Percentiles rank a stretch among this genome's conserved stretches.
phyloP scores from a whole-genome alignment of 23 tunicate genomes.

The Oikopleura albicans region DNA sequence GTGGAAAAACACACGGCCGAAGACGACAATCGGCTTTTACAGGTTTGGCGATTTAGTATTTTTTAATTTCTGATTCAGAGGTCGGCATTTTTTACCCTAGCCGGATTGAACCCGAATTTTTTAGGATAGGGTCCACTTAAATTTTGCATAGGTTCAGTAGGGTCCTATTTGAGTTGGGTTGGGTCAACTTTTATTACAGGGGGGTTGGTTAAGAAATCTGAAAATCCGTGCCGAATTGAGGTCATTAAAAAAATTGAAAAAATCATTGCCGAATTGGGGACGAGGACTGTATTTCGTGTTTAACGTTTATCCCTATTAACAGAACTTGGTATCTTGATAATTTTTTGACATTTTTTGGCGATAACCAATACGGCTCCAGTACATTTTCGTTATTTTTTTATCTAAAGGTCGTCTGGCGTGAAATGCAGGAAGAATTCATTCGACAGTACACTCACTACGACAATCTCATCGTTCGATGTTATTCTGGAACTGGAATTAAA shows the following conservation, averaged over 20 bases:
- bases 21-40: conserved; percentile 37
- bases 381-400: conserved; percentile 8
- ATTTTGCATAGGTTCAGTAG: not conserved
- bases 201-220: too few relatives aligned
- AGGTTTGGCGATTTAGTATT: conserved; percentile 21
- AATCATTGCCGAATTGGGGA: too few relatives aligned
- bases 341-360: too few relatives aligned
- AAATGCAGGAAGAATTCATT: conserved; percentile 88
- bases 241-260: too few relatives aligned
- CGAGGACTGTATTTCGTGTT: too few relatives aligned
- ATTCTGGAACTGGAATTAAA: conserved; percentile 45
- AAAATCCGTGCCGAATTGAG: too few relatives aligned
- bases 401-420: conserved; percentile 93
- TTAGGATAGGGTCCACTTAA: not conserved
- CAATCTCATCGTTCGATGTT: conserved; percentile 47
- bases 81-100: too few relatives aligned
- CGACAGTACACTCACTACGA: conserved; percentile 74
- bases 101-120: too few relatives aligned
- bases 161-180: too few relatives aligned
- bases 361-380: not conserved
- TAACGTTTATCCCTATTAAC: too few relatives aligned
- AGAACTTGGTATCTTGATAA: too few relatives aligned
- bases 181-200: too few relatives aligned
- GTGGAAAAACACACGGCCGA: conserved; percentile 72
- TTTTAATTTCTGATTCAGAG: not conserved